A percentile compares a stretch with the other conserved stretches of the same genome.
Evolutionary conservation across 2,888 invertebrate genomes (phyloP).

Genomic region (Augochlorella aurata): DNA sequence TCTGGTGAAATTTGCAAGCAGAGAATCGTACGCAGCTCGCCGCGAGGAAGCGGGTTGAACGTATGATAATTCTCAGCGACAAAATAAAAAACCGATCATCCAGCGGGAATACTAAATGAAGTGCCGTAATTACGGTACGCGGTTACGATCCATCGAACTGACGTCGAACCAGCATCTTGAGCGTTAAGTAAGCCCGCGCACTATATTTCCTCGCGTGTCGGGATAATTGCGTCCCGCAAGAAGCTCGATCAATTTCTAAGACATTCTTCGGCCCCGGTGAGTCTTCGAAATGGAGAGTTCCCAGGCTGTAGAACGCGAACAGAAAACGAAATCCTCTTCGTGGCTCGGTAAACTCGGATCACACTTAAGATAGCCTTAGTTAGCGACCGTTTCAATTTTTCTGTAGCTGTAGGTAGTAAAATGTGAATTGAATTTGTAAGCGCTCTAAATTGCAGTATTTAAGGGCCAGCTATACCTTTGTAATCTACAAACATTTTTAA

Average conservation of each 20-base stretch:
- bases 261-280: not conserved
- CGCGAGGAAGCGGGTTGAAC: not conserved
- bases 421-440: not conserved
- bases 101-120: constrained; percentile 27
- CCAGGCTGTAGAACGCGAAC: not conserved
- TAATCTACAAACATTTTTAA: not conserved
- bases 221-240: constrained; percentile 8
- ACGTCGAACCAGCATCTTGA: not conserved
- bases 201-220: constrained; percentile 4
- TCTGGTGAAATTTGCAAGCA: not conserved
- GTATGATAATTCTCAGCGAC: constrained; percentile 32
- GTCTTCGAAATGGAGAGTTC: constrained; percentile 6
- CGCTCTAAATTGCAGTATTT: no score
- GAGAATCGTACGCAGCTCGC: constrained; percentile 23
- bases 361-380: not conserved
- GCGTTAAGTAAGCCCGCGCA: constrained; percentile 19
- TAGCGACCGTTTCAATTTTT: not conserved
- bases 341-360: not conserved
- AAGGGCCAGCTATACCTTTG: not conserved
- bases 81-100: constrained; percentile 39
- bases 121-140: constrained; percentile 8
- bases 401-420: not conserved
- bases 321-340: constrained; percentile 1
- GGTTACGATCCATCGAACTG: constrained; percentile 32
- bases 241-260: constrained; percentile 19